A percentile compares a stretch with the other conserved stretches of the same genome.
phyloP scores from a whole-genome alignment of 2,113 vertebrate genomes.

The Tautogolabrus adspersus region DNA sequence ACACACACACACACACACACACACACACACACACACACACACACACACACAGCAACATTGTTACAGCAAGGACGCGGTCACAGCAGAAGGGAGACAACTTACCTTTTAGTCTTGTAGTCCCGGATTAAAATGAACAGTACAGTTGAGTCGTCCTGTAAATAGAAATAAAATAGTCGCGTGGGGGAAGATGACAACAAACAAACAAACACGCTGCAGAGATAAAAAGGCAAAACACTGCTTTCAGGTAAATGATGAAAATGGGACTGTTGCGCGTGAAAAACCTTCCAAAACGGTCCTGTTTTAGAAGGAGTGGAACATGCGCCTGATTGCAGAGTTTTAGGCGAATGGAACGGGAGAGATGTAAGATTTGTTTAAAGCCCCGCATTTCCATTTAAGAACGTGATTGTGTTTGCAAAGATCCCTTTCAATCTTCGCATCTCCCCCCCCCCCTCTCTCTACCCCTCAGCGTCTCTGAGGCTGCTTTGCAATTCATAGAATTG shows the following conservation, averaged over 20 bases:
- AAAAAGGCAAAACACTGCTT: constrained; percentile 73
- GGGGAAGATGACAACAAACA: constrained; percentile 72
- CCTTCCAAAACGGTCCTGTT: constrained; percentile 74
- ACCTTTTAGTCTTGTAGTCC: constrained; percentile 78
- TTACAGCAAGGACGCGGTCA: constrained; percentile 67
- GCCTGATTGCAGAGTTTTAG: constrained; percentile 88
- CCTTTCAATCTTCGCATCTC: constrained; percentile 86
- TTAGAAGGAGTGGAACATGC: constrained; percentile 81
- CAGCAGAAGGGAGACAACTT: constrained; percentile 76
- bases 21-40: neutral
- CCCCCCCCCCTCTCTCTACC: constrained; percentile 78
- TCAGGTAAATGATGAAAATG: constrained; percentile 86
- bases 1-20: neutral
- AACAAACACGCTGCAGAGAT: constrained; percentile 77
- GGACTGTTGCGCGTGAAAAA: constrained; percentile 77
- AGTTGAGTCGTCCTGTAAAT: constrained; percentile 69
- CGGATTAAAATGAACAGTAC: constrained; percentile 68
- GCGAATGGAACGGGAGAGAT: constrained; percentile 89
- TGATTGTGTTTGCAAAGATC: constrained; percentile 93
- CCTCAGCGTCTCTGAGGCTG: constrained; percentile 89
- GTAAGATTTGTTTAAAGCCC: constrained; percentile 91
- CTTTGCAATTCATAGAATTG: constrained; percentile 94
- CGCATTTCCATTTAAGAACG: constrained; percentile 91
- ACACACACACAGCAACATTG: constrained; percentile 41
- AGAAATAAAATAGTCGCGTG: constrained; percentile 68